phyloP scores from a whole-genome alignment of 2,888 invertebrate genomes.

The Julus scanicus region DNA sequence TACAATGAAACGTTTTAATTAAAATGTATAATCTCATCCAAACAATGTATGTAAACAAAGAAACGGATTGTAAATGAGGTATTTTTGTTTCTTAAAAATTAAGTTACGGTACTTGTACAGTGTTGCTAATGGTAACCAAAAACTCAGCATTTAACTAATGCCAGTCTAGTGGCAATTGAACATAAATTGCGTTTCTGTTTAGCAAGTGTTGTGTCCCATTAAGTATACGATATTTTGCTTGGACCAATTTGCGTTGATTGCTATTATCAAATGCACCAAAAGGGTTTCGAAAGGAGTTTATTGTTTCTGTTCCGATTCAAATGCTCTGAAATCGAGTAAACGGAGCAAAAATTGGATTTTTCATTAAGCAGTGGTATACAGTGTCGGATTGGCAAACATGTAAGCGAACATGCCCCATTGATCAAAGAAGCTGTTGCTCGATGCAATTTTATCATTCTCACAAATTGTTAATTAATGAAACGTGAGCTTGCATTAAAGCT shows the following conservation, averaged over 20 bases:
- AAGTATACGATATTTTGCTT: background rate
- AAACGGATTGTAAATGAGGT: no score
- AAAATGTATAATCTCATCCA: no score
- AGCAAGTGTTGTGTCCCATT: background rate
- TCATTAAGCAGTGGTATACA: background rate
- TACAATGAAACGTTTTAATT: no score
- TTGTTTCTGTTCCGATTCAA: background rate
- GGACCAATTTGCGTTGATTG: background rate
- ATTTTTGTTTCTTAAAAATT: no score
- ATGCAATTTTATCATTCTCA: background rate
- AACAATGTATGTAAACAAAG: no score
- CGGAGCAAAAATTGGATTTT: background rate
- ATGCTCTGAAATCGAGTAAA: background rate
- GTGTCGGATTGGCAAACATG: background rate
- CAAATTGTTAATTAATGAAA: constrained; percentile 40
- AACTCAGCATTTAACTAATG: no score
- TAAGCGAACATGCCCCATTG: constrained; percentile 6
- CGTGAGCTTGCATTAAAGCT: constrained; percentile 2
- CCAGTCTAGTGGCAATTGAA: no score
- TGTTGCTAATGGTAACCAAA: no score
- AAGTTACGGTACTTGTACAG: no score
- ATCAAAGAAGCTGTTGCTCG: background rate
- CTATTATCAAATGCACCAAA: background rate
- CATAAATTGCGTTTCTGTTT: no score
- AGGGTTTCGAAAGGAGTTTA: background rate